A percentile compares a stretch with the other conserved stretches of the same genome.
These are phyloP conservation scores for Torymus auratus DNA, from an alignment of 2,888 invertebrate genomes.

Conservation along the genomic window DNA sequence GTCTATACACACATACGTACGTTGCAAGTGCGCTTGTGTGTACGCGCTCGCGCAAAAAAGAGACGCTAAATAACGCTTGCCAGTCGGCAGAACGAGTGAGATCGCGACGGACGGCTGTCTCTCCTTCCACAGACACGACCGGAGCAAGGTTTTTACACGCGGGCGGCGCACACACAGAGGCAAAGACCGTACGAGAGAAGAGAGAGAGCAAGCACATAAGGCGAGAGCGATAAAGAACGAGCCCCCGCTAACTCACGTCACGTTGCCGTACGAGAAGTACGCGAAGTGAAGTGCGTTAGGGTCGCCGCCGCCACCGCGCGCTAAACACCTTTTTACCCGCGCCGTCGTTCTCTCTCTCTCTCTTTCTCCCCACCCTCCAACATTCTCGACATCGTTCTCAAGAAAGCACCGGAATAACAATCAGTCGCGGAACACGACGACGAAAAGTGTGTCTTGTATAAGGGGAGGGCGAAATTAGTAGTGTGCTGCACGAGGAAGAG, in stretches of 20 bases:
- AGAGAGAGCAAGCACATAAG: background rate
- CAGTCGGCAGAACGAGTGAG: background rate
- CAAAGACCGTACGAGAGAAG: too few species aligned
- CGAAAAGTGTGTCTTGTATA: background rate
- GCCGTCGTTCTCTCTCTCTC: too few species aligned
- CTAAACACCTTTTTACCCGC: background rate
- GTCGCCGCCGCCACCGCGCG: background rate
- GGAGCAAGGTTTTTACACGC: background rate
- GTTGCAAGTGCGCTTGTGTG: too few species aligned
- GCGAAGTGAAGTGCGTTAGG: slow-evolving; percentile 62
- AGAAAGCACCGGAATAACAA: background rate
- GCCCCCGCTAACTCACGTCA: slow-evolving; percentile 56
- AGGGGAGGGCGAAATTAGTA: too few species aligned
- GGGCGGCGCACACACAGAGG: too few species aligned
- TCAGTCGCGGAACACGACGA: background rate
- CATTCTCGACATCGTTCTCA: too few species aligned
- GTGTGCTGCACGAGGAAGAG: background rate
- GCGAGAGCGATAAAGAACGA: background rate
- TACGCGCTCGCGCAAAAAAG: too few species aligned
- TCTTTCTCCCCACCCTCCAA: too few species aligned
- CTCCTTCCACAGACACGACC: background rate
- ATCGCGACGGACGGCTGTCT: slow-evolving; percentile 23
- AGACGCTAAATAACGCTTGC: background rate
- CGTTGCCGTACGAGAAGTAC: slow-evolving; percentile 72
- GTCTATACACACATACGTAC: too few species aligned